A percentile compares a stretch with the other conserved stretches of the same genome.
These are phyloP conservation scores for Lepus americanus DNA, from an alignment of 2,113 vertebrate genomes.

Conservation along the genomic window DNA sequence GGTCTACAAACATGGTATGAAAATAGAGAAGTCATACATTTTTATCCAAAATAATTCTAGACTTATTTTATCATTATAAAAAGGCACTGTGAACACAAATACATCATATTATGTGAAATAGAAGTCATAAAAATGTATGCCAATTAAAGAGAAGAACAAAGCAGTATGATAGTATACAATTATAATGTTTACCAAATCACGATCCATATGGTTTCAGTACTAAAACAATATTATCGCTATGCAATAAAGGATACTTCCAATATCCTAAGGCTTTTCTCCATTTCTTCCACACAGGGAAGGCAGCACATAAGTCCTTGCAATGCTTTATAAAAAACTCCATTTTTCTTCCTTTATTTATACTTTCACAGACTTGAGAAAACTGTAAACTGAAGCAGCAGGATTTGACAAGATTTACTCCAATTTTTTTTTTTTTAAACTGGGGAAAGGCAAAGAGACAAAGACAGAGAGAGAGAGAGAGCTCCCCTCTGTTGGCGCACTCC, in stretches of 20 bases:
- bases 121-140: neutral
- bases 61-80: slow-evolving; percentile 41
- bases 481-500: too few relatives aligned
- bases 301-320: neutral
- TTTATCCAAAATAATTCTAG: slow-evolving; percentile 15
- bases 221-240: neutral
- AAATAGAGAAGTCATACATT: neutral
- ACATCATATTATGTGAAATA: slow-evolving; percentile 13
- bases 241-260: neutral
- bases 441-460: too few relatives aligned
- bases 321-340: slow-evolving; percentile 28
- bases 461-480: too few relatives aligned
- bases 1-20: too few relatives aligned
- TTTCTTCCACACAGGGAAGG: neutral
- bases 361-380: neutral
- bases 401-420: too few relatives aligned
- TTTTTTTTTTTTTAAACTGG: too few relatives aligned
- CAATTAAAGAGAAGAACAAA: neutral
- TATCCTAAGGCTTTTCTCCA: neutral
- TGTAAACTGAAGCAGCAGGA: neutral
- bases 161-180: neutral
- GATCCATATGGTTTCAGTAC: neutral
- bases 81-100: neutral
- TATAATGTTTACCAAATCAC: slow-evolving; percentile 4
- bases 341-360: neutral